These are phyloP conservation scores for Pollenia amentaria DNA, from an alignment of 2,888 invertebrate genomes.

Conservation along the genomic window DNA sequence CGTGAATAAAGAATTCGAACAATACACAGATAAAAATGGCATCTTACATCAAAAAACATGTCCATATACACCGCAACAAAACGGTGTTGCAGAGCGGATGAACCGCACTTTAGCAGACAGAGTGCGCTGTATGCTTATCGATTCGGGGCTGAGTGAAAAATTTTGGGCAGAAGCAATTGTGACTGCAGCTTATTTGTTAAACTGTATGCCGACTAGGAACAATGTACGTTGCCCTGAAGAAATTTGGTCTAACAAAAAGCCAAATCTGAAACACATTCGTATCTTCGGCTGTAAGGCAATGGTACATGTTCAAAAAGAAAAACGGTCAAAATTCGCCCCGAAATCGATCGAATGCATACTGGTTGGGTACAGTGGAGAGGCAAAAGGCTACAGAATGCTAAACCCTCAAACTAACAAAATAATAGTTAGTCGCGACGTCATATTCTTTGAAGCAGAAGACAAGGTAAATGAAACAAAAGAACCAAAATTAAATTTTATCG, in stretches of 20 bases:
- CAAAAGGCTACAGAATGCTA: slow-evolving; percentile 64
- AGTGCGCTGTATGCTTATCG: slow-evolving; percentile 74
- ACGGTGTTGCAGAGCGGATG: too few species aligned
- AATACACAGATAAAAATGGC: too few species aligned
- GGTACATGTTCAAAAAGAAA: slow-evolving; percentile 53
- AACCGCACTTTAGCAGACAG: slow-evolving; percentile 62
- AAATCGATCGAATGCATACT: slow-evolving; percentile 54
- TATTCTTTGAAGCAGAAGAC: slow-evolving; percentile 53
- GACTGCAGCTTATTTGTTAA: slow-evolving; percentile 69
- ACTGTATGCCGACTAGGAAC: too few species aligned
- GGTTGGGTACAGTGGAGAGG: slow-evolving; percentile 60
- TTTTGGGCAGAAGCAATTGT: slow-evolving; percentile 69
- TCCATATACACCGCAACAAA: too few species aligned
- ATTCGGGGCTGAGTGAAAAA: slow-evolving; percentile 62
- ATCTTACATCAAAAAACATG: too few species aligned
- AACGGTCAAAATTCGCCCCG: too few species aligned
- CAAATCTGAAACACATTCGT: slow-evolving; percentile 59
- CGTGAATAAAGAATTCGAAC: too few species aligned
- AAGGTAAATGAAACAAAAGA: too few species aligned
- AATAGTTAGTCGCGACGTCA: slow-evolving; percentile 61
- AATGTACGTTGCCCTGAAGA: slow-evolving; percentile 57
- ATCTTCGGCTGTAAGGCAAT: slow-evolving; percentile 73
- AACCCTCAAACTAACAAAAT: slow-evolving; percentile 56
- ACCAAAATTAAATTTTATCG: too few species aligned
- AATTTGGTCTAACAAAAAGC: slow-evolving; percentile 49